Evolutionary conservation across 2,888 invertebrate species (phyloP).

Genomic region (Leptinotarsa juncta): DNA sequence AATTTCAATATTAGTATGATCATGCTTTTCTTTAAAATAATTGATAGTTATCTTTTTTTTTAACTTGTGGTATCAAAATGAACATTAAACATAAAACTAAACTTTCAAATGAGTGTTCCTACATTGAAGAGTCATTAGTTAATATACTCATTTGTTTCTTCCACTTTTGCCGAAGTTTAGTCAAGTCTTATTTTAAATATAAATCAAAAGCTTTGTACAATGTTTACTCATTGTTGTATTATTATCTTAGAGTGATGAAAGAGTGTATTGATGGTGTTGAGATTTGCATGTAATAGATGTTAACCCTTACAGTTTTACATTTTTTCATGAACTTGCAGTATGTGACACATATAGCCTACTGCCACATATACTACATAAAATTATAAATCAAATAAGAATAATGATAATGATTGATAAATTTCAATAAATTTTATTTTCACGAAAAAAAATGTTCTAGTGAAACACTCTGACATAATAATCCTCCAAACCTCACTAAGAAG

Average conservation of each 20-base stretch:
- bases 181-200: background rate
- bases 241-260: slow-evolving; percentile 63
- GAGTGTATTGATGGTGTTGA: slow-evolving; percentile 61
- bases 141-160: too few species aligned
- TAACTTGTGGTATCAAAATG: too few species aligned
- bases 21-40: slow-evolving; percentile 54
- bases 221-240: slow-evolving; percentile 41
- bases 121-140: too few species aligned
- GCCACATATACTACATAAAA: too few species aligned
- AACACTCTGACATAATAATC: too few species aligned
- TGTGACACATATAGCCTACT: slow-evolving; percentile 11
- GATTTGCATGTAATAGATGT: slow-evolving; percentile 59
- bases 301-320: slow-evolving; percentile 49
- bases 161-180: background rate
- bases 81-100: too few species aligned
- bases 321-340: slow-evolving; percentile 26
- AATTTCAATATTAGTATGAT: slow-evolving; percentile 66
- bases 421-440: too few species aligned
- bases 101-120: too few species aligned
- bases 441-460: too few species aligned
- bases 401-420: too few species aligned
- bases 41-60: slow-evolving; percentile 28
- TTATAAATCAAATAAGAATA: too few species aligned
- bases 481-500: too few species aligned
- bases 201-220: slow-evolving; percentile 27